Conservation (phyloP, 2,888 invertebrate genomes). For the Aquatica leii region DNA sequence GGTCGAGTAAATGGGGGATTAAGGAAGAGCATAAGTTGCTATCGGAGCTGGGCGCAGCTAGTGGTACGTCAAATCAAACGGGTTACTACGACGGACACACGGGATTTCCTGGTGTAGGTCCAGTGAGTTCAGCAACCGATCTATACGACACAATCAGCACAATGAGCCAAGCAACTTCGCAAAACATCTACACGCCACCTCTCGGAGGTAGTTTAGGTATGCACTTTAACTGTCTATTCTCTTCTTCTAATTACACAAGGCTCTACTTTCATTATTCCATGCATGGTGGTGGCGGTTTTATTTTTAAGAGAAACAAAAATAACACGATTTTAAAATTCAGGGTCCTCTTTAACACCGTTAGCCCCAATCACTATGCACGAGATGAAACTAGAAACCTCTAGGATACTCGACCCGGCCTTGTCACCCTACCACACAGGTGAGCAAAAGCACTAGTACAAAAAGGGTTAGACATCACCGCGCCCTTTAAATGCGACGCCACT, state of each 20-base stretch:
- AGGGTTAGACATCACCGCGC: conserved; percentile 22
- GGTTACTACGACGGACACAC: conserved; percentile 68
- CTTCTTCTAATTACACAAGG: conserved; percentile 7
- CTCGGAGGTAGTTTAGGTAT: conserved; percentile 74
- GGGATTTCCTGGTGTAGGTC: conserved; percentile 64
- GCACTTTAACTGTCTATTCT: conserved; percentile 38
- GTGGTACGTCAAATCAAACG: conserved; percentile 59
- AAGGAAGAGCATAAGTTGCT: conserved; percentile 90
- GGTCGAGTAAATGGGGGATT: conserved; percentile 90
- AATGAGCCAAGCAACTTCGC: conserved; percentile 76
- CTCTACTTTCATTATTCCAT: conserved; percentile 28
- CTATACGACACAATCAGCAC: conserved; percentile 76
- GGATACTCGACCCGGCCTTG: conserved; percentile 70
- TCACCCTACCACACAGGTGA: conserved; percentile 78
- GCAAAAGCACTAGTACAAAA: conserved; percentile 42
- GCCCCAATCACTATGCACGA: conserved; percentile 80
- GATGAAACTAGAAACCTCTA: conserved; percentile 71
- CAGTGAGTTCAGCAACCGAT: conserved; percentile 62
- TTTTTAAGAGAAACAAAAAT: neutral
- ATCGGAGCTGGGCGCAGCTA: conserved; percentile 77
- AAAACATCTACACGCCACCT: conserved; percentile 81
- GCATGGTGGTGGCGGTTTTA: conserved; percentile 30
- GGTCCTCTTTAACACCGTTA: conserved; percentile 74
- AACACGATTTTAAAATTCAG: conserved; percentile 52
- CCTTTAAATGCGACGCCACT: conserved; percentile 47